Evolutionary conservation across 2,113 vertebrate genomes (phyloP), one percentile per base, ranked within the genome.

Genomic region (Poecilia latipinna): DNA sequence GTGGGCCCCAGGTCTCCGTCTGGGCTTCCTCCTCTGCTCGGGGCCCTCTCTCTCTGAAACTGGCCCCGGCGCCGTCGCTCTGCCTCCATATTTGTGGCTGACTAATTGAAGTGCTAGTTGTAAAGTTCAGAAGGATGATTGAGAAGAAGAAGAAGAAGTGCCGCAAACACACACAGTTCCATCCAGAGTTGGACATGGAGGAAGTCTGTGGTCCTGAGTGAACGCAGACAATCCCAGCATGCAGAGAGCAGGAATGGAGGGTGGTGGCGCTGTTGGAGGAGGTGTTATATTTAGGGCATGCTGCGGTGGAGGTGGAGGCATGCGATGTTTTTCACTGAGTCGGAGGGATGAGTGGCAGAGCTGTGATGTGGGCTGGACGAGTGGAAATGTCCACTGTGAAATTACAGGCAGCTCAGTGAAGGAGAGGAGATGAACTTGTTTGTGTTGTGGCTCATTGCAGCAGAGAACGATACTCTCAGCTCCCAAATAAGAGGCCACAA

Each of bases 401-500:
- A 94, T 94, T 93, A 93, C 84, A 90, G 92, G 91, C 90, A 88
- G 90, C 80, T 2, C 22, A 72, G 82, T 8, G 60, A 75, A 77
- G 65, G 51, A 75, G 68, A 65, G 80, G 77, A 80, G 81, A 87
- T 84, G 75, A 79, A 82, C 84, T 90, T 90, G 90, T 92, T 92
- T 92, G 88, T 69, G 73, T 92, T 93, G 37, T 61, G 85, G 68
- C 86, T 88, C 77, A 17, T 85, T 74, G 80, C 87, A 75, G 77
- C 83, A 84, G 70, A 87, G 78, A 82, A 93, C 89, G 88, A 87
- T 89, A 73, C n/a, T 4, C 39, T 29, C 32, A 29, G 48, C 54
- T 17, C 61, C 0, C 66, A 77, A 82, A 82, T 83, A 71, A 82
- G 84, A 77, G 70, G 74, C 51, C 68, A 74, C 75, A 80, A 84